Percentiles rank a stretch among this genome's conserved stretches.
These are phyloP conservation scores for Diadema setosum DNA, from an alignment of 35 echinoderm and acorn worm species.

Conservation along the genomic window DNA sequence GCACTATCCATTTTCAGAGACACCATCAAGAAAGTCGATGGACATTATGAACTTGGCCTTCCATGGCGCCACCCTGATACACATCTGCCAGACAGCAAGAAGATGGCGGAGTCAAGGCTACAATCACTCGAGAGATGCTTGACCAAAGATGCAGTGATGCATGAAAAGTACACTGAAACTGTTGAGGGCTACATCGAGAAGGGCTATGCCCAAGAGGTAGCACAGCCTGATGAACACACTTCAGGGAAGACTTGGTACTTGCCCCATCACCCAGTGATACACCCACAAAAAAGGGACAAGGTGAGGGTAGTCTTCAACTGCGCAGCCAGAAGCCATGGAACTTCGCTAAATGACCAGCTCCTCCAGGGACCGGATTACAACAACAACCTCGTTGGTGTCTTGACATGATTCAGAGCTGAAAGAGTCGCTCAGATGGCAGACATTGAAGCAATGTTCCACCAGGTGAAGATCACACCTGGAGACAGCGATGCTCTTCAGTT, in stretches of 20 bases:
- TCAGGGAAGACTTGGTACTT: slow-evolving; percentile 10
- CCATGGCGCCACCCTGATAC: not conserved
- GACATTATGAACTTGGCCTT: slow-evolving; percentile 5
- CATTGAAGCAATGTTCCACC: slow-evolving; percentile 57
- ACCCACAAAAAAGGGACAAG: slow-evolving; percentile 41
- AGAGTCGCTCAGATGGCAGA: slow-evolving; percentile 40
- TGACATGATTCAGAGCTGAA: slow-evolving; percentile 18
- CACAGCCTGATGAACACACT: not conserved
- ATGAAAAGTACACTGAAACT: not conserved
- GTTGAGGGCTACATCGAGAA: not conserved
- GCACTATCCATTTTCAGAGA: not conserved
- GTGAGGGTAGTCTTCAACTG: slow-evolving; percentile 28
- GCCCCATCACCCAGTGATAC: slow-evolving; percentile 23
- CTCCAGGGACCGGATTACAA: slow-evolving; percentile 44
- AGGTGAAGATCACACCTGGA: slow-evolving; percentile 14
- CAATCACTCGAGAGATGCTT: not conserved
- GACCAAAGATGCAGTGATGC: not conserved
- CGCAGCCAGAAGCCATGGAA: slow-evolving; percentile 23
- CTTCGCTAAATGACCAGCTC: slow-evolving; percentile 42
- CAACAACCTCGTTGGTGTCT: slow-evolving; percentile 40
- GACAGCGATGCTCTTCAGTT: slow-evolving; percentile 47
- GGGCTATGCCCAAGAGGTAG: slow-evolving; percentile 18
- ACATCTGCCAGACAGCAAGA: not conserved
- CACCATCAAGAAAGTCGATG: not conserved
- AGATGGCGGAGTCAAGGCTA: slow-evolving; percentile 9